These are phyloP conservation scores for Neoarius graeffei DNA, from an alignment of 2,113 vertebrate species.

Conservation along the genomic window DNA sequence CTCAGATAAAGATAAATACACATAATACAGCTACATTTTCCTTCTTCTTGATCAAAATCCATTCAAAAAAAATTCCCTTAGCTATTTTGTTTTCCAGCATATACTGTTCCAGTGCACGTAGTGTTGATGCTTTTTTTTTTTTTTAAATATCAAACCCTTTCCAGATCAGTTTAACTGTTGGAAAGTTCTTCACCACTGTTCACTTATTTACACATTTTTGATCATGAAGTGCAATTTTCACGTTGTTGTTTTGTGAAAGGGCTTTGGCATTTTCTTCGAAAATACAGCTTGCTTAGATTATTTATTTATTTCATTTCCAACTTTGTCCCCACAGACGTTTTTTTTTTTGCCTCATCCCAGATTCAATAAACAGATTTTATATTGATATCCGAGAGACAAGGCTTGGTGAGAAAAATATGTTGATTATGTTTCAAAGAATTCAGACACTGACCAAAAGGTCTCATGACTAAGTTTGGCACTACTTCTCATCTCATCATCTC, in stretches of 20 bases:
- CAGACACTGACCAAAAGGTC: conserved; percentile 34
- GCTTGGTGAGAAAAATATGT: conserved; percentile 25
- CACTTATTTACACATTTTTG: not conserved
- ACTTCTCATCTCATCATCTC: too few relatives aligned
- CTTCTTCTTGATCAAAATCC: not conserved
- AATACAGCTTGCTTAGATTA: conserved; percentile 24
- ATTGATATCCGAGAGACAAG: not conserved
- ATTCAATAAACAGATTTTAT: conserved; percentile 30
- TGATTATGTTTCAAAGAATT: conserved; percentile 34
- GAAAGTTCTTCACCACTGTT: not conserved
- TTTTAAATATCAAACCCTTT: not conserved
- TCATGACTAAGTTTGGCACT: not conserved
- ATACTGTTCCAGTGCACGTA: not conserved
- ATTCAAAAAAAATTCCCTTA: not conserved
- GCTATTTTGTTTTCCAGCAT: not conserved
- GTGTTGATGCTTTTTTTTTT: not conserved
- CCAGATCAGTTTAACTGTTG: not conserved
- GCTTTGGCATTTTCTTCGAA: not conserved
- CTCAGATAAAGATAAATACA: not conserved
- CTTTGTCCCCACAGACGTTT: conserved; percentile 12
- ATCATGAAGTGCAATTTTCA: not conserved
- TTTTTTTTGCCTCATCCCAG: not conserved
- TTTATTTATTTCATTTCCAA: conserved; percentile 33
- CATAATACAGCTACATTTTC: not conserved
- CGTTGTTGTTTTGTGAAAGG: not conserved